Percentiles rank a stretch among this genome's conserved stretches.
These are phyloP conservation scores for Eumeta japonica DNA, from an alignment of 1,140 invertebrate genomes.

Conservation along the genomic window DNA sequence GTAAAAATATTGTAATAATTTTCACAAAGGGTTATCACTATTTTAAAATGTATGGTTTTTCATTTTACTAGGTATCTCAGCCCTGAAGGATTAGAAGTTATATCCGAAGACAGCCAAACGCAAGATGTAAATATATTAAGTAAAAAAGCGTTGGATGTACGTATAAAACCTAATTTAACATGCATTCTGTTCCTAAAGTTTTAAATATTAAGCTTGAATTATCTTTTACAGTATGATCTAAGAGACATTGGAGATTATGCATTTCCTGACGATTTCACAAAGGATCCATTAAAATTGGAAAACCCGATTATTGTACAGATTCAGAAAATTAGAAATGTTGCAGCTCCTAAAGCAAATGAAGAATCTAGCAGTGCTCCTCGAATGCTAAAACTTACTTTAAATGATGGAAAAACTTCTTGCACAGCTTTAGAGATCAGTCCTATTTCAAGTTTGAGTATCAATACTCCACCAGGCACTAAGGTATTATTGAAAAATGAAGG, in stretches of 20 bases:
- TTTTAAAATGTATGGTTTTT: constrained; percentile 10
- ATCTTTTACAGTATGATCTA: constrained; percentile 70
- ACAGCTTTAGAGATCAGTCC: constrained; percentile 74
- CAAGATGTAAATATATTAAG: constrained; percentile 63
- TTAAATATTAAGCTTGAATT: constrained; percentile 3
- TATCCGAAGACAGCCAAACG: constrained; percentile 66
- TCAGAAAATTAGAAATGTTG: constrained; percentile 81
- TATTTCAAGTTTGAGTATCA: constrained; percentile 67
- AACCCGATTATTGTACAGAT: constrained; percentile 82
- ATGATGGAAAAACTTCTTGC: constrained; percentile 78
- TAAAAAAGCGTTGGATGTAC: constrained; percentile 73
- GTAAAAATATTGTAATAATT: constrained; percentile 21
- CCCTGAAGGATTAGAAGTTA: constrained; percentile 64
- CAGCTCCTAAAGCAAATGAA: constrained; percentile 88
- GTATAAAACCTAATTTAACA: no score
- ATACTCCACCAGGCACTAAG: constrained; percentile 78
- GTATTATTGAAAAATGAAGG: constrained; percentile 58
- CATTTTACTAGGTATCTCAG: constrained; percentile 65
- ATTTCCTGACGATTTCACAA: constrained; percentile 60
- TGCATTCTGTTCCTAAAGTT: constrained; percentile 4
- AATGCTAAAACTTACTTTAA: constrained; percentile 79
- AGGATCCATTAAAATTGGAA: constrained; percentile 62
- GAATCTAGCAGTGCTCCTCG: constrained; percentile 78
- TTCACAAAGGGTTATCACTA: neutral
- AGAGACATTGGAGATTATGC: constrained; percentile 70